A percentile compares a stretch with the other conserved stretches of the same genome.
These are phyloP conservation scores for Drosophila rhopaloa DNA, from an alignment of 1,140 invertebrate species.

Conservation along the genomic window DNA sequence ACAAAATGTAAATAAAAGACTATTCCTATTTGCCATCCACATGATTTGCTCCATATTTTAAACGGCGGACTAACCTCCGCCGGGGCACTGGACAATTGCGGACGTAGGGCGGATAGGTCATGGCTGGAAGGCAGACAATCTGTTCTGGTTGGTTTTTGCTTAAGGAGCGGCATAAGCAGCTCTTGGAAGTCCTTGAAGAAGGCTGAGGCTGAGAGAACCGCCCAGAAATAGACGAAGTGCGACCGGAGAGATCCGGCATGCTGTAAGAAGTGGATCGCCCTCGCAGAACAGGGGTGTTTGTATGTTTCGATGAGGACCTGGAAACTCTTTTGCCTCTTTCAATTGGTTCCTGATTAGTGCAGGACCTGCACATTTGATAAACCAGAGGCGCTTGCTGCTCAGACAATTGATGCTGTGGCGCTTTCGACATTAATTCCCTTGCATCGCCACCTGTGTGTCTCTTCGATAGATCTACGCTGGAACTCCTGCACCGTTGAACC, in stretches of 20 bases:
- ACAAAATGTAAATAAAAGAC: neutral
- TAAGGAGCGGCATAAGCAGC: neutral
- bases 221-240: neutral
- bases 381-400: constrained; percentile 43
- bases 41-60: neutral
- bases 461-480: constrained; percentile 1
- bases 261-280: constrained; percentile 27
- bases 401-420: constrained; percentile 46
- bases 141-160: neutral
- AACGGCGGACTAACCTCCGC: neutral
- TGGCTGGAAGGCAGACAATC: constrained; percentile 5
- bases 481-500: neutral
- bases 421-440: neutral
- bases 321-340: neutral
- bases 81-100: neutral
- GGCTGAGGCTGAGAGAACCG: neutral
- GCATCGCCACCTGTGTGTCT: constrained; percentile 1
- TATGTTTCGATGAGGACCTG: neutral
- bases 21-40: constrained; percentile 10
- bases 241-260: constrained; percentile 49
- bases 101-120: constrained; percentile 18
- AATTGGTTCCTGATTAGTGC: neutral
- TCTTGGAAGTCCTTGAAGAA: neutral
- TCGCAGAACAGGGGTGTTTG: neutral
- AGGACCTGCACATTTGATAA: constrained; percentile 12